Evolutionary conservation across 2,888 invertebrate genomes (phyloP).

Genomic region (Drosophila falleni): DNA sequence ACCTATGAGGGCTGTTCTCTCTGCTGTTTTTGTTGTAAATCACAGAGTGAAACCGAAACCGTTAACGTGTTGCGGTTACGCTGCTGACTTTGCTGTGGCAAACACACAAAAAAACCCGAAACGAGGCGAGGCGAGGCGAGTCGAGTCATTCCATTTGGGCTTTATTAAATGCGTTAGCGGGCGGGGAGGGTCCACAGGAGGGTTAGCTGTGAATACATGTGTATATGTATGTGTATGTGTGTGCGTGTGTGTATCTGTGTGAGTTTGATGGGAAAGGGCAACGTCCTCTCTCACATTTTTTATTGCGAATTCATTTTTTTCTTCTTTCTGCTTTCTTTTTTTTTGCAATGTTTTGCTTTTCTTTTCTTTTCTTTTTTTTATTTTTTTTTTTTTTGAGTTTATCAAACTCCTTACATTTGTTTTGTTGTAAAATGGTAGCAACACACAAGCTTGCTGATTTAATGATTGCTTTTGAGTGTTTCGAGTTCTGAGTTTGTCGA

Average conservation of each 20-base stretch:
- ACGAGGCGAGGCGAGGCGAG: conserved; percentile 26
- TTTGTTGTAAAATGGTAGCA: conserved; percentile 66
- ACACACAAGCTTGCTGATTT: conserved; percentile 54
- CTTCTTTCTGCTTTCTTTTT: conserved; percentile 11
- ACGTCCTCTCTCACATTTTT: conserved; percentile 71
- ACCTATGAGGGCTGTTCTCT: conserved; percentile 23
- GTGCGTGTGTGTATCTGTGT: conserved; percentile 13
- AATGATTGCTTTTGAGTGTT: conserved; percentile 70
- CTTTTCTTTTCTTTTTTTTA: conserved; percentile 24
- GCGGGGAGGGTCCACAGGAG: conserved; percentile 30
- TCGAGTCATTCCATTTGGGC: conserved; percentile 80
- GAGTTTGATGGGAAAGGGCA: conserved; percentile 45
- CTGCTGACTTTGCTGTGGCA: conserved; percentile 64
- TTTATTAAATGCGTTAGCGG: conserved; percentile 74
- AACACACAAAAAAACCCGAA: conserved; percentile 21
- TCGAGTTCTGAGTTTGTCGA: conserved; percentile 35
- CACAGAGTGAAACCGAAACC: conserved; percentile 81
- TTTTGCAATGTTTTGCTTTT: conserved; percentile 40
- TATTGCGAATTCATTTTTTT: conserved; percentile 65
- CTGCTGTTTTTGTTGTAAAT: conserved; percentile 69
- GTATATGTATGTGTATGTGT: neutral
- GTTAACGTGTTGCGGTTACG: conserved; percentile 82
- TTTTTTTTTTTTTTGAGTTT: conserved; percentile 56
- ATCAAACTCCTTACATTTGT: conserved; percentile 79
- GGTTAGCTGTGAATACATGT: conserved; percentile 26